Conservation (phyloP, 2,113 vertebrate species). For the Alouatta palliata region DNA sequence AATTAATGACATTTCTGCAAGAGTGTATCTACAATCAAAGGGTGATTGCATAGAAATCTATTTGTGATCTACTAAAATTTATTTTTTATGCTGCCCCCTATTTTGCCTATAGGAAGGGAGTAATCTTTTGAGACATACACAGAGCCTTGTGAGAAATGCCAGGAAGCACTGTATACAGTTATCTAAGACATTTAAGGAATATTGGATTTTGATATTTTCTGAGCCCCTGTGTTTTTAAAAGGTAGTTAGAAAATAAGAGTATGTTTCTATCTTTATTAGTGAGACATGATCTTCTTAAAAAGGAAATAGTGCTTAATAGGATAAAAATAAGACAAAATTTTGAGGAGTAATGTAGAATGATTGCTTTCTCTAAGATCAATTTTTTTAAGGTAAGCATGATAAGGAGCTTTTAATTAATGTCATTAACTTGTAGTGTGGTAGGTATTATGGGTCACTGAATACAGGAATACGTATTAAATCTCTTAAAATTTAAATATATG, state of each 20-base stretch:
- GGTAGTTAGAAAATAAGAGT: background rate
- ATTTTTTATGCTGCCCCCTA: background rate
- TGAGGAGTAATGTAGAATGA: background rate
- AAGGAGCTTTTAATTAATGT: constrained; percentile 44
- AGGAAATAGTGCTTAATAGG: background rate
- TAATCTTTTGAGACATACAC: background rate
- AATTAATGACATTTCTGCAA: background rate
- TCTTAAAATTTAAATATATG: background rate
- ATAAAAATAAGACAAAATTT: constrained; percentile 40
- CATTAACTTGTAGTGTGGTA: constrained; percentile 25
- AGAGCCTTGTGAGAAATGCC: background rate
- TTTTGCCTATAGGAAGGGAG: background rate
- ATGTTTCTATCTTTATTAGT: background rate
- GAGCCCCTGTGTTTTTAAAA: background rate
- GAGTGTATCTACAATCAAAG: background rate
- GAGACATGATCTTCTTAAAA: constrained; percentile 19
- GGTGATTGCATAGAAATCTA: background rate
- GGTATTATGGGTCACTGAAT: constrained; percentile 1
- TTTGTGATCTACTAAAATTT: background rate
- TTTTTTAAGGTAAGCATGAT: constrained; percentile 18
- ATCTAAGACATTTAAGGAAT: background rate
- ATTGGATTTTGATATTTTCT: background rate
- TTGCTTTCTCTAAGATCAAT: background rate
- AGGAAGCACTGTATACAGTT: background rate
- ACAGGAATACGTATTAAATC: constrained; percentile 36